phyloP scores from a whole-genome alignment of 2,888 invertebrate genomes.

The Tolmerus cingulatus region DNA sequence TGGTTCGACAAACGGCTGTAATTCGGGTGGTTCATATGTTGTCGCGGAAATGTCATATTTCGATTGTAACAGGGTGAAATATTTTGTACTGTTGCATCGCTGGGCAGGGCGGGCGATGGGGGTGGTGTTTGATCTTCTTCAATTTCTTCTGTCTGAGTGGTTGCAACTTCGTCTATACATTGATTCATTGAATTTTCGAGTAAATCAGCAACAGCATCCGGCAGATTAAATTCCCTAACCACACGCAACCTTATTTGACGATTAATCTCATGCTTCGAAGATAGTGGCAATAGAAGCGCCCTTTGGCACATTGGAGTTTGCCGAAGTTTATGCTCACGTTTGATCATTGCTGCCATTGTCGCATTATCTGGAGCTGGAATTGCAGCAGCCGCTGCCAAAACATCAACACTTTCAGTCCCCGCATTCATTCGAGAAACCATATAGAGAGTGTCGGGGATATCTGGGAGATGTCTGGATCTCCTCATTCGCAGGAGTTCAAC shows the following conservation, averaged over 20 bases:
- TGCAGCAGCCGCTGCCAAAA: slow-evolving; percentile 71
- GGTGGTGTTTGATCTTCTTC: slow-evolving; percentile 61
- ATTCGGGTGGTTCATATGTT: slow-evolving; percentile 53
- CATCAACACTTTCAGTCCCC: slow-evolving; percentile 68
- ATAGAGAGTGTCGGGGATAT: slow-evolving; percentile 93
- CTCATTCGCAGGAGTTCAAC: slow-evolving; percentile 76
- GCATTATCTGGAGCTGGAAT: slow-evolving; percentile 80
- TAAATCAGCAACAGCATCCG: slow-evolving; percentile 85
- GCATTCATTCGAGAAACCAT: slow-evolving; percentile 72
- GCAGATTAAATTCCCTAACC: slow-evolving; percentile 92
- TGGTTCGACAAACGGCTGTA: slow-evolving; percentile 58
- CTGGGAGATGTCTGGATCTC: slow-evolving; percentile 75
- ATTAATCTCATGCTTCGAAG: slow-evolving; percentile 79
- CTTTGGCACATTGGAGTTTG: slow-evolving; percentile 81
- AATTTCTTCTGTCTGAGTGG: slow-evolving; percentile 57
- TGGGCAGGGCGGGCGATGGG: slow-evolving; percentile 62
- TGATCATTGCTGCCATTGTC: slow-evolving; percentile 80
- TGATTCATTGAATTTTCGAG: slow-evolving; percentile 67
- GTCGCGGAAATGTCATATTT: slow-evolving; percentile 72
- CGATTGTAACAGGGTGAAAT: slow-evolving; percentile 67
- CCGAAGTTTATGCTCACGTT: slow-evolving; percentile 84
- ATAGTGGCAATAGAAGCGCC: slow-evolving; percentile 77
- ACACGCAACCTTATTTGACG: slow-evolving; percentile 85
- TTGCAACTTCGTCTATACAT: slow-evolving; percentile 54
- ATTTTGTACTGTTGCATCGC: slow-evolving; percentile 55